Conservation (phyloP, 2,888 invertebrate genomes). For the Lypha dubia region DNA sequence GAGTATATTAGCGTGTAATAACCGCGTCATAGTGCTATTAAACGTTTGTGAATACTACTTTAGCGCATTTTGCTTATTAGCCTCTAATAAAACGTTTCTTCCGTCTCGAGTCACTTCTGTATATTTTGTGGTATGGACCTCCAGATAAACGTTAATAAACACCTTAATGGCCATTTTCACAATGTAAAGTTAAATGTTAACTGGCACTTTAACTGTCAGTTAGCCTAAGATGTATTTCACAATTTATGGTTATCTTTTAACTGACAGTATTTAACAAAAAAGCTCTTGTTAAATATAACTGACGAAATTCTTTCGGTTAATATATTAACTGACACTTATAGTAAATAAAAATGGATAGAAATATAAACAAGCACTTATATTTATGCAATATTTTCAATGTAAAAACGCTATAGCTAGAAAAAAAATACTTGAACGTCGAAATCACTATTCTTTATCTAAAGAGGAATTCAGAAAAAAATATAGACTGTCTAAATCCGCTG, state of each 20-base stretch:
- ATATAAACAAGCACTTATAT: slow-evolving; percentile 11
- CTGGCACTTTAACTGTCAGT: slow-evolving; percentile 8
- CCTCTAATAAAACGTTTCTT: too few relatives aligned
- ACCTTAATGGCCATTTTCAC: slow-evolving; percentile 3
- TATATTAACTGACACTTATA: background rate
- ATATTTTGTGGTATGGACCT: too few relatives aligned
- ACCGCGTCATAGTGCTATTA: too few relatives aligned
- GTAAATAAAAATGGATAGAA: background rate
- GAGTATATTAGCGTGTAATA: too few relatives aligned
- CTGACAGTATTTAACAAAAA: slow-evolving; percentile 8
- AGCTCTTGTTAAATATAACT: slow-evolving; percentile 12
- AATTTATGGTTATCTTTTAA: slow-evolving; percentile 12
- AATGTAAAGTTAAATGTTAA: slow-evolving; percentile 11
- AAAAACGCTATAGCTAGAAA: slow-evolving; percentile 9
- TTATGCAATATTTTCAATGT: slow-evolving; percentile 13
- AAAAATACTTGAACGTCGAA: slow-evolving; percentile 2
- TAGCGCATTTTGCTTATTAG: too few relatives aligned
- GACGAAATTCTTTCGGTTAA: slow-evolving; percentile 12
- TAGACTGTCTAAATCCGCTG: background rate
- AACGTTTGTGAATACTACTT: too few relatives aligned
- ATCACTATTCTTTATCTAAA: slow-evolving; percentile 15
- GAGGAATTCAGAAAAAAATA: slow-evolving; percentile 10
- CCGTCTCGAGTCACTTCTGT: too few relatives aligned
- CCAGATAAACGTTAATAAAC: too few relatives aligned
- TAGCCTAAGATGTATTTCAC: background rate